Conservation (phyloP, 2,113 vertebrate genomes). For the Nicator chloris region DNA sequence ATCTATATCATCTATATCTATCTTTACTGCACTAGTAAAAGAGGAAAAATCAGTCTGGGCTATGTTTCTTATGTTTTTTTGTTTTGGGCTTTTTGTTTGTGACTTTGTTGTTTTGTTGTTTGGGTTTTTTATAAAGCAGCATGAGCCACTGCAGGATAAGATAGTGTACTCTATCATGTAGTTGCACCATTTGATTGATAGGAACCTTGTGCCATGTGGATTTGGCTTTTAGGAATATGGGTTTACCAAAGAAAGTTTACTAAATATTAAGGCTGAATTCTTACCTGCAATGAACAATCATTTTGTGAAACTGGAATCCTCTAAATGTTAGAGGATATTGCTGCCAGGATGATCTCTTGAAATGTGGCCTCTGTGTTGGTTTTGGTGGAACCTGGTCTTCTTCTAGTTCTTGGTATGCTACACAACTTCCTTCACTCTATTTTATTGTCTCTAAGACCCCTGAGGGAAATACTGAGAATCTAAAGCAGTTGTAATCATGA, state of each 20-base stretch:
- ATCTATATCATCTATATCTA: too few relatives aligned
- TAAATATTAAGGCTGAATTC: background rate
- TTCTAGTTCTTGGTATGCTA: background rate
- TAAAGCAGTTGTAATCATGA: slow-evolving; percentile 25
- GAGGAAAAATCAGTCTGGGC: background rate
- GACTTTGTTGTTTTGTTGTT: background rate
- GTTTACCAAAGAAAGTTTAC: background rate
- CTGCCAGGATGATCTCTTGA: background rate
- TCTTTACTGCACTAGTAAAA: background rate
- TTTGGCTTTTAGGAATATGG: background rate
- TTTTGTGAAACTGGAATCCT: background rate
- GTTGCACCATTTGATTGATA: background rate
- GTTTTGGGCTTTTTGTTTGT: background rate
- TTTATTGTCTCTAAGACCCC: background rate
- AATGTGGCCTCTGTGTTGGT: background rate
- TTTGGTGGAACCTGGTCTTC: slow-evolving; percentile 23
- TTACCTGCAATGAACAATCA: background rate
- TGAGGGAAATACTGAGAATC: background rate
- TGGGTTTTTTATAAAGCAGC: background rate
- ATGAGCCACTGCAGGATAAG: background rate
- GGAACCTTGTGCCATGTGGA: background rate
- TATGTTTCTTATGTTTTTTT: background rate
- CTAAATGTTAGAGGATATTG: background rate
- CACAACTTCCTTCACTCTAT: background rate
- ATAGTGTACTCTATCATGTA: background rate